A percentile compares a stretch with the other conserved stretches of the same genome.
These are phyloP conservation scores for Hemiprocne comata DNA, from an alignment of 2,113 vertebrate species.

Conservation along the genomic window DNA sequence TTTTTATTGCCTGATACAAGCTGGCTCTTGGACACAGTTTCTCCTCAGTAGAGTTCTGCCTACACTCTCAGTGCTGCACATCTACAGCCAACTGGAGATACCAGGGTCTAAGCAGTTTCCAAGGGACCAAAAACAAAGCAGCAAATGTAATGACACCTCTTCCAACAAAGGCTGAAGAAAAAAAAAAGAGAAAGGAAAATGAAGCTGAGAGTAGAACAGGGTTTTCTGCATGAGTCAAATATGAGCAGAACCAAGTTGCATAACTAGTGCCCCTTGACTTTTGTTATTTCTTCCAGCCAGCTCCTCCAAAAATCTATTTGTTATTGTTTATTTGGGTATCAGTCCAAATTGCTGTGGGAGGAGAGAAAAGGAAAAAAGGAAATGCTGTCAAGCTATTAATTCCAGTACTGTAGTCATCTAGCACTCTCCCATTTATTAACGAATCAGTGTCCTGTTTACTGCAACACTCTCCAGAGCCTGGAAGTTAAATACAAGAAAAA, in stretches of 20 bases:
- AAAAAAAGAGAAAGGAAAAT: not conserved
- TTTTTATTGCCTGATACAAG: not conserved
- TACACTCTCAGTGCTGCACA: not conserved
- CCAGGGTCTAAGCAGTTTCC: not conserved
- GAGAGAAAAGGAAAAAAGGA: slow-evolving; percentile 40
- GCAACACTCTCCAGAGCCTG: slow-evolving; percentile 9
- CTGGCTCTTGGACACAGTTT: not conserved
- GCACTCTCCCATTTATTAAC: not conserved
- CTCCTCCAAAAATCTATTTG: slow-evolving; percentile 57
- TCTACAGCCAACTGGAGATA: not conserved
- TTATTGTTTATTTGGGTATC: slow-evolving; percentile 68
- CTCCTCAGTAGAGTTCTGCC: not conserved
- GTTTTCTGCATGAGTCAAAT: slow-evolving; percentile 44
- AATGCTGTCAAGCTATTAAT: slow-evolving; percentile 53
- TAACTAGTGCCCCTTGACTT: slow-evolving; percentile 52
- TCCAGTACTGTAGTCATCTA: slow-evolving; percentile 16
- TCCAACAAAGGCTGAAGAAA: not conserved
- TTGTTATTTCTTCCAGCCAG: slow-evolving; percentile 49
- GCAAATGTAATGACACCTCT: not conserved
- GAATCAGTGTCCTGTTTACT: slow-evolving; percentile 23
- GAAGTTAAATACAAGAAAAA: slow-evolving; percentile 23
- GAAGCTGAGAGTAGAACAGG: not conserved
- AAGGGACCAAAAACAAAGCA: not conserved
- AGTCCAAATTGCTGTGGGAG: slow-evolving; percentile 64
- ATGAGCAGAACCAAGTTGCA: slow-evolving; percentile 19